Evolutionary conservation across 2,888 invertebrate species (phyloP), one percentile per base, ranked within the genome.

Genomic region (Cerceris ruficornis): DNA sequence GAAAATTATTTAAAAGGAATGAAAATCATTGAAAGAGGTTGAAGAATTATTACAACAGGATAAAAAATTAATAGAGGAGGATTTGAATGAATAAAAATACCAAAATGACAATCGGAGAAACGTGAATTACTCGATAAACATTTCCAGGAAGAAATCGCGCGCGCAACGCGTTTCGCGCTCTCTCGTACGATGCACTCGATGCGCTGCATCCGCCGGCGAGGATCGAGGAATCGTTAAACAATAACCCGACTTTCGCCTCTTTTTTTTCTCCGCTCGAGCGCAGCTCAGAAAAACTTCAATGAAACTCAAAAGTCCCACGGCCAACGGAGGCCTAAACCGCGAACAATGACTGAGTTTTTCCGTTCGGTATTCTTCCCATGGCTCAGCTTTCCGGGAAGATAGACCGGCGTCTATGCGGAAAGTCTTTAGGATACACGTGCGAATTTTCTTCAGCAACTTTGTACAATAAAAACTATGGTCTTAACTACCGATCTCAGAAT

Each of bases 311-410:
- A 42, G 58, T 67, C 67, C 15, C 62, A 70, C 58, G 64, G 77
- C 43, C 9, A 64, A 64, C n/a, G 68, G 46, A 46, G 59, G 55
- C 58, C 62, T 17, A n/a, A 43, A 8, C 54, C 57, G 46, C 46
- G 49, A 78, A 78, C 78, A 78, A 78, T 78, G 71, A 28, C 4
- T 7, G 7, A 42, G 28, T 65, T 68, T 77, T 71, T 67, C 49
- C 6, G 9, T n/a, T 15, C 41, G 57, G 59, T 66, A 66, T 64
- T 58, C 14, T 15, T 6, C 39, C 14, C 8, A 7, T 17, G 42
- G 17, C 54, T 59, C 67, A 11, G 61, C 58, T 84, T 84, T 66
- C 54, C 60, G 59, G 74, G 54, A 81, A 77, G 71, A 84, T 65
- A 43, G 50, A 57, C 67, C 49, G 43, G 6, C 50, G 55, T 8